These are phyloP conservation scores for Cheilosia variabilis DNA, from an alignment of 2,888 invertebrate genomes.

Conservation along the genomic window DNA sequence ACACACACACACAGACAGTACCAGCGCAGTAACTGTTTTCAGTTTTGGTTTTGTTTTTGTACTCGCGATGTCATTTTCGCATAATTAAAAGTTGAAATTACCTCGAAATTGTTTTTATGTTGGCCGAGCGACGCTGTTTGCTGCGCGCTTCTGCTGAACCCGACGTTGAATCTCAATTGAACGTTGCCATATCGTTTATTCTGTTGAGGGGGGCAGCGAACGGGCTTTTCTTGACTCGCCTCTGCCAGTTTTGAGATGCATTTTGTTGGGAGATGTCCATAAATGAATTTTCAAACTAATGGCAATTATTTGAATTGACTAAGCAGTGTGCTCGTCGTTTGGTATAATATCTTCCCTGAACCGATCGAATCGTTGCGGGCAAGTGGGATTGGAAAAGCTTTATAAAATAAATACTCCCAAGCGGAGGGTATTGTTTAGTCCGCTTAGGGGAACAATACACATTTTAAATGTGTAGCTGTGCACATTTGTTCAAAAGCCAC, in stretches of 20 bases:
- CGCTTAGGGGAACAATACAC: conserved; percentile 36
- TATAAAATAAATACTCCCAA: conserved; percentile 27
- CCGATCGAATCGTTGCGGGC: background rate
- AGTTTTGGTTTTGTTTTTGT: conserved; percentile 16
- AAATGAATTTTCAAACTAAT: conserved; percentile 38
- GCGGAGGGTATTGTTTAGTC: conserved; percentile 14
- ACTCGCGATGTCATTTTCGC: conserved; percentile 63
- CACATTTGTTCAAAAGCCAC: too few relatives aligned
- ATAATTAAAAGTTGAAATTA: conserved; percentile 72
- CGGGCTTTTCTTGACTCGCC: background rate
- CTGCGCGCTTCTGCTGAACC: conserved; percentile 15
- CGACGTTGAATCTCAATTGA: conserved; percentile 55
- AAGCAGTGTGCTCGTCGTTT: too few relatives aligned
- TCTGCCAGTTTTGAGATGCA: conserved; percentile 13
- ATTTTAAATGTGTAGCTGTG: conserved; percentile 16
- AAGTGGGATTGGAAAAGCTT: conserved; percentile 8
- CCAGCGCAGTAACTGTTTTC: conserved; percentile 17
- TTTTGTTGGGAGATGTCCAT: conserved; percentile 42
- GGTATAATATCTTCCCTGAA: background rate
- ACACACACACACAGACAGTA: conserved; percentile 27
- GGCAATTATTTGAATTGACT: conserved; percentile 33
- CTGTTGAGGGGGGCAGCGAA: background rate
- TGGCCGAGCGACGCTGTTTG: conserved; percentile 16
- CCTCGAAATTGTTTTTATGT: conserved; percentile 61
- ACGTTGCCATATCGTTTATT: conserved; percentile 27